phyloP scores from a whole-genome alignment of 2,888 invertebrate species.

The Emmelina monodactyla region DNA sequence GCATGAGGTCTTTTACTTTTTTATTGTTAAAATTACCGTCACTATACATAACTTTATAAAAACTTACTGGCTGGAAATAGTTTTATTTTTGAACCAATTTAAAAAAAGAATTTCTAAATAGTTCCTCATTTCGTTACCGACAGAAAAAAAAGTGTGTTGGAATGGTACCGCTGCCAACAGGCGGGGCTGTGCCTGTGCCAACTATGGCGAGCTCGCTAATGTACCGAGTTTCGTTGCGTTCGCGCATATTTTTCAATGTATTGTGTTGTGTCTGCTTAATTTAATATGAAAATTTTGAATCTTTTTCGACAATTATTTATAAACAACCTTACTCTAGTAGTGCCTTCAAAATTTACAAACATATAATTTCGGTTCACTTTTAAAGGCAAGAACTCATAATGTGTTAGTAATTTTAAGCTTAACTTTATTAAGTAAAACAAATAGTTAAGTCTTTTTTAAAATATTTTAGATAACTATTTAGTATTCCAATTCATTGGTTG shows the following conservation, averaged over 20 bases:
- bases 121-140: neutral
- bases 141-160: slow-evolving; percentile 18
- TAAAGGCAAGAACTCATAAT: neutral
- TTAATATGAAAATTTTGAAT: too few relatives aligned
- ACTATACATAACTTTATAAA: too few relatives aligned
- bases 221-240: slow-evolving; percentile 36
- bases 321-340: too few relatives aligned
- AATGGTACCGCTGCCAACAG: slow-evolving; percentile 38
- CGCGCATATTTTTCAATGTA: slow-evolving; percentile 50
- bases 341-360: neutral
- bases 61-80: too few relatives aligned
- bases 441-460: too few relatives aligned
- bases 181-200: slow-evolving; percentile 52
- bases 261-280: slow-evolving; percentile 4
- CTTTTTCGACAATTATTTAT: too few relatives aligned
- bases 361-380: neutral
- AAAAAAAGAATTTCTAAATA: neutral
- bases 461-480: too few relatives aligned
- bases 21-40: too few relatives aligned
- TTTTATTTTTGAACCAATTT: neutral
- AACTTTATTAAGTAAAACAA: neutral
- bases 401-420: neutral
- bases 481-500: too few relatives aligned
- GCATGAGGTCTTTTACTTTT: too few relatives aligned
- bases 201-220: slow-evolving; percentile 64